A percentile compares a stretch with the other conserved stretches of the same genome.
These are phyloP conservation scores for human (Homo sapiens) DNA, from an alignment of 2,113 vertebrate genomes.

Conservation along the genomic window GRCh38 chr3:181058001-181058500, in stretches of 20 bases:
- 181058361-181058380: constrained; percentile 25
- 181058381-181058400: constrained; percentile 58
- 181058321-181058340: constrained; percentile 25
- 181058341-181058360: constrained; percentile 53
- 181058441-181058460: not conserved
- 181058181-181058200: constrained; percentile 3
- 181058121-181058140: constrained; percentile 32
- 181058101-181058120: not conserved
- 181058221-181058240: not conserved
- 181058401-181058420: constrained; percentile 30
- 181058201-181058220: constrained; percentile 17
- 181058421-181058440: constrained; percentile 41
- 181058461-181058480: not conserved
- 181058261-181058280: not conserved
- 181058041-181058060: constrained; percentile 46
- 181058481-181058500: not conserved
- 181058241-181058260: not conserved
- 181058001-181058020: constrained; percentile 35
- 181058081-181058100: constrained; percentile 6
- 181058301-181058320: constrained; percentile 41
- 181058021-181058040: constrained; percentile 44
- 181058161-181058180: constrained; percentile 52
- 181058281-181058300: constrained; percentile 15
- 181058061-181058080: constrained; percentile 32
- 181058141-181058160: constrained; percentile 43